A percentile compares a stretch with the other conserved stretches of the same genome.
Evolutionary conservation across 2,113 vertebrate species (phyloP).

Genomic region (Tetrao urogallus): DNA sequence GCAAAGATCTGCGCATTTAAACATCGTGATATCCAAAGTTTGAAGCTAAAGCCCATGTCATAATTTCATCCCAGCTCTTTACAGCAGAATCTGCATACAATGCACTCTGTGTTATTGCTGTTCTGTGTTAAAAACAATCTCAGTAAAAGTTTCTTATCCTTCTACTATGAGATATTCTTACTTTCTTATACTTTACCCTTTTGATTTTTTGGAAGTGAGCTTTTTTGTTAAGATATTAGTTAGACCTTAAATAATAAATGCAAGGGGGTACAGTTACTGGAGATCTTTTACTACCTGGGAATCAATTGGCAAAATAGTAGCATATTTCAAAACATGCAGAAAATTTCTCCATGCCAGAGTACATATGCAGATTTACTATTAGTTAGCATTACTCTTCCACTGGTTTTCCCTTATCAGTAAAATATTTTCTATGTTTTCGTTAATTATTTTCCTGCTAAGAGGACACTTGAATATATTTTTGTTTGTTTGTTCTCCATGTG

Average conservation of each 20-base stretch:
- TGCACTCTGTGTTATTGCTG: accelerated
- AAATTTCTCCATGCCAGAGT: not conserved
- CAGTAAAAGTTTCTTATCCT: not conserved
- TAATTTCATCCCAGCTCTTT: not conserved
- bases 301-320: not conserved
- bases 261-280: not conserved
- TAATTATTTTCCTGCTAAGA: not conserved
- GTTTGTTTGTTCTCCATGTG: not conserved
- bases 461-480: not conserved
- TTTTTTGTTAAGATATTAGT: not conserved
- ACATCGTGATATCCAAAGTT: not conserved
- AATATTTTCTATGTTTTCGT: not conserved
- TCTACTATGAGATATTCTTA: not conserved
- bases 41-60: not conserved
- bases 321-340: not conserved
- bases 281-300: not conserved
- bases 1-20: not conserved
- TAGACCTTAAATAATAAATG: not conserved
- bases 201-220: not conserved
- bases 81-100: not conserved
- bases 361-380: not conserved
- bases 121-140: not conserved
- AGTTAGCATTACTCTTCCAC: not conserved
- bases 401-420: not conserved
- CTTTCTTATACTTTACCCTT: not conserved